Evolutionary conservation across 2,113 vertebrate genomes (phyloP), one percentile per base, ranked within the genome.

Genomic region (Erythrocercus mccallii): DNA sequence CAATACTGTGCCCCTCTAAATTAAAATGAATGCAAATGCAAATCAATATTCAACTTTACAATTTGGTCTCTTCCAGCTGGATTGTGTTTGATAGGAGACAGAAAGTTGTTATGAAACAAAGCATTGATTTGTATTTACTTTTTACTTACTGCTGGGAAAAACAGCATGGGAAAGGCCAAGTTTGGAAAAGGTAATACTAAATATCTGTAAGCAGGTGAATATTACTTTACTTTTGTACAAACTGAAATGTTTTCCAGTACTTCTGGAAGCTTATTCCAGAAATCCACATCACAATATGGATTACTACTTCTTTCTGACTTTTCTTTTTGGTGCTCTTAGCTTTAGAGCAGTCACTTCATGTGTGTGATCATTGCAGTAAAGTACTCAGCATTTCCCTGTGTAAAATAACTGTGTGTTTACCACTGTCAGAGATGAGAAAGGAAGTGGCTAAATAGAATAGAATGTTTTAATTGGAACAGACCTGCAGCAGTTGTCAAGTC

Each of bases 91-190:
- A 40, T 80, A 72, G 57, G 38, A 85, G 65, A 85, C 38, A 69
- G 66, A 61, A 94, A 82, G 57, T 71, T 91, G 82, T 93, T 95
- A 79, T 6, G 45, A 94, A 95, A 90, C 58, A 87, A 76, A 87
- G 21, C 53, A 69, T 73, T 4, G 15, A 57, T 91, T 87, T 79
- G 37, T 82, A 54, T 77, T 87, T 90, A 82, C 78, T 70, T 82
- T 81, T 89, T 77, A 69, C 50, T 72, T 23, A 6, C 25, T 96
- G 35, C 42, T 79, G 62, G 45, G 62, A 70, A 53, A 80, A 94
- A 15, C 44, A 66, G 28, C 45, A 30, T 48, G 31, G 15, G n/a
- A 69, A 74, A 30, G 40, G 40, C 58, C 44, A 38, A 19, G 60
- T 91, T 82, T 79, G 40, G n/a, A 76, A 57, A 65, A 87, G 38